These are phyloP conservation scores for Caligus rogercresseyi DNA, from an alignment of 1,140 invertebrate genomes.

Conservation along the genomic window DNA sequence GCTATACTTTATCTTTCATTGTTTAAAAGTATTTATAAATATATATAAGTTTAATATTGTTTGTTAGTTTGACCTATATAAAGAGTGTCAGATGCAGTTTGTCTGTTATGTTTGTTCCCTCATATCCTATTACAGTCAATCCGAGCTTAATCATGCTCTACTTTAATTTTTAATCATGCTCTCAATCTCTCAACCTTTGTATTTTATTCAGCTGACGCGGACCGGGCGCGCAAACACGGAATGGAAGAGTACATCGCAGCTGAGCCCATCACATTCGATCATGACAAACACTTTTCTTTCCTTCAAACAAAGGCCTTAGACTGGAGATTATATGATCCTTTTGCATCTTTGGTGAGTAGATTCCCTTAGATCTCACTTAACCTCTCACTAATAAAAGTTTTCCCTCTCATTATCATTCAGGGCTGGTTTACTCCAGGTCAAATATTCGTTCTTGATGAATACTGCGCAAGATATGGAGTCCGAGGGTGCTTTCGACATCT, in stretches of 20 bases:
- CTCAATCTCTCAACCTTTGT: background rate
- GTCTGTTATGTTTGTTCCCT: too few relatives aligned
- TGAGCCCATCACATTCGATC: conserved; percentile 90
- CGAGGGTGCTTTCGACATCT: conserved; percentile 89
- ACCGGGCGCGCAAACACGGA: conserved; percentile 88
- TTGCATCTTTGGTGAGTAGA: conserved; percentile 69
- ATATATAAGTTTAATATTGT: too few relatives aligned
- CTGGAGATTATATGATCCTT: conserved; percentile 87
- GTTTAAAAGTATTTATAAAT: too few relatives aligned
- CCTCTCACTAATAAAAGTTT: background rate
- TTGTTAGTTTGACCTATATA: too few relatives aligned
- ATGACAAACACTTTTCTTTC: conserved; percentile 72
- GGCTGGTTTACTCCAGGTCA: conserved; percentile 99
- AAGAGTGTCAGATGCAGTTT: too few relatives aligned
- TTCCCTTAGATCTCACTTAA: conserved; percentile 12
- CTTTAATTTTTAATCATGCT: too few relatives aligned
- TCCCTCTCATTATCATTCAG: conserved; percentile 32
- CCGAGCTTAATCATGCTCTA: too few relatives aligned
- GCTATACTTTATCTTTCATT: too few relatives aligned
- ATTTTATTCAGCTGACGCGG: conserved; percentile 49
- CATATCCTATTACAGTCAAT: too few relatives aligned
- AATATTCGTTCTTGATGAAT: conserved; percentile 95
- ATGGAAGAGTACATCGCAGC: conserved; percentile 98
- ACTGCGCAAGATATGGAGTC: conserved; percentile 91
- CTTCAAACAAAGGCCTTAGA: conserved; percentile 83